Evolutionary conservation across 2,888 invertebrate species (phyloP), one percentile per base, ranked within the genome.

Genomic region (Rhorus exstirpatorius): DNA sequence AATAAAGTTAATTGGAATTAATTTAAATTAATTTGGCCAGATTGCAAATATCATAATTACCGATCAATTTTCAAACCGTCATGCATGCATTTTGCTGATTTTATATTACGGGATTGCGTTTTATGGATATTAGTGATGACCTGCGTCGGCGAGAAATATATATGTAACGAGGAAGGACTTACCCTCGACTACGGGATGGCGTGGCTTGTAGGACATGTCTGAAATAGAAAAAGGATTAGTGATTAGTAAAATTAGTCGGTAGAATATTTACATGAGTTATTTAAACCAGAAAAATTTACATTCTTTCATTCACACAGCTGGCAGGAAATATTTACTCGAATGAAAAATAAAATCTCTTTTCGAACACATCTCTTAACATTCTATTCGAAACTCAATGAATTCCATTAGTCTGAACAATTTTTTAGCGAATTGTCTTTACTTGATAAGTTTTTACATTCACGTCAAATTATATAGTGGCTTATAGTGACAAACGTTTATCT

Each of bases 181-280:
- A 95, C 95, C 95, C 94, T 95, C 95, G 85, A 95, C 94, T 89
- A 94, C 93, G 84, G 95, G 95, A 87, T 95, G 95, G 88, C 95
- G 93, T 84, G 95, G 95, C 89, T 95, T 95, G 93, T 95, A 95
- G 91, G 95, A 94, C 94, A 95, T 94, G 94, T 95, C 95, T 95
- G 95, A 85, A 95, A 95, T 93, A 93, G 93, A 89, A 86, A 88
- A 88, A 87, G 85, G 83, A 70, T 83, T 76, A 74, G 58, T 77
- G 82, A 79, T 84, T 81, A 77, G 72, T 84, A 70, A 31, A 65
- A 78, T 63, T 80, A 77, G 71, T 67, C 21, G 31, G 60, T 31
- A 51, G 38, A n/a, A 44, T 44, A 61, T 68, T 67, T 41, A 51
- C 46, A 46, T 4, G 53, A 76, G 31, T 84, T 68, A 76, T 63